Evolutionary conservation across 2,888 invertebrate species (phyloP).

Genomic region (Hedya salicella): DNA sequence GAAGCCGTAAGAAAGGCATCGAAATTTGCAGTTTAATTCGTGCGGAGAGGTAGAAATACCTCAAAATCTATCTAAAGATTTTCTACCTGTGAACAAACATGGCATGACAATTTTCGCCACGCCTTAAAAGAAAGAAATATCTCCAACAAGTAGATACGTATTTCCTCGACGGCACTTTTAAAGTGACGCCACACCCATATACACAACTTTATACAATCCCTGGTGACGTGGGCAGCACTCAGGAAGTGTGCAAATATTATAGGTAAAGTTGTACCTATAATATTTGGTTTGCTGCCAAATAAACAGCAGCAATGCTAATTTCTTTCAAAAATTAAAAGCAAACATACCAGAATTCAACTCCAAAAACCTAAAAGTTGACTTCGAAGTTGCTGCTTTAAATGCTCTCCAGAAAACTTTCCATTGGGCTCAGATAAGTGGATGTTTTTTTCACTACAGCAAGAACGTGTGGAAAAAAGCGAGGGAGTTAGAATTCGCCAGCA

Average conservation of each 20-base stretch:
- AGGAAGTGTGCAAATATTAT: no score
- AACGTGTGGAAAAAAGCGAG: constrained; percentile 19
- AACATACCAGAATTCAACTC: constrained; percentile 7
- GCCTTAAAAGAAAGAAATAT: constrained; percentile 6
- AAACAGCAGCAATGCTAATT: constrained; percentile 6
- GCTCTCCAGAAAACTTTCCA: constrained; percentile 12
- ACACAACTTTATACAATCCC: constrained; percentile 6
- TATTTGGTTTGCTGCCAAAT: constrained; percentile 13
- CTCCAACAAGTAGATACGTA: neutral
- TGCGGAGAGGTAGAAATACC: constrained; percentile 22
- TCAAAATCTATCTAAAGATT: constrained; percentile 1
- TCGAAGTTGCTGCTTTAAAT: constrained; percentile 19
- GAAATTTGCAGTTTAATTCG: constrained; percentile 11
- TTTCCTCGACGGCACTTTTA: constrained; percentile 16
- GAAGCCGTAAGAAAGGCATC: constrained; percentile 7
- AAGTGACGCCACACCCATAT: constrained; percentile 14
- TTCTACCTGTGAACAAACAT: constrained; percentile 15
- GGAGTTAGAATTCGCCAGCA: constrained; percentile 15
- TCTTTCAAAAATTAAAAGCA: constrained; percentile 7
- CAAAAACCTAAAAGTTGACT: constrained; percentile 10
- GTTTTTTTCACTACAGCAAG: constrained; percentile 14
- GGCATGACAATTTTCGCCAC: constrained; percentile 7
- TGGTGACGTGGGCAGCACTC: constrained; percentile 10
- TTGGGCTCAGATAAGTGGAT: constrained; percentile 17
- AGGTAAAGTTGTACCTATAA: constrained; percentile 9